Evolutionary conservation across 2,113 vertebrate species (phyloP).

Genomic region (Eretmochelys imbricata): DNA sequence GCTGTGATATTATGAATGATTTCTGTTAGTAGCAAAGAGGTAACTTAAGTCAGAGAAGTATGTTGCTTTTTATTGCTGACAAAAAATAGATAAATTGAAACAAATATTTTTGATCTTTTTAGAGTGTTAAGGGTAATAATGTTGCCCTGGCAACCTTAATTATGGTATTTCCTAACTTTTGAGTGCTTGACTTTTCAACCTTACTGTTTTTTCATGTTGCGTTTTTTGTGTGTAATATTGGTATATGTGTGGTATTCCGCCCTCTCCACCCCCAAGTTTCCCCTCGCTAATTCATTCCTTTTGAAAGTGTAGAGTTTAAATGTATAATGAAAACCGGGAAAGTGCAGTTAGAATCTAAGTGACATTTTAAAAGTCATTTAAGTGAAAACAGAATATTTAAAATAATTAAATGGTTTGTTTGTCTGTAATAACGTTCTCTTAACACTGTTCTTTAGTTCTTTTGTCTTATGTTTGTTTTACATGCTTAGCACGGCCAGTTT

Average conservation of each 20-base stretch:
- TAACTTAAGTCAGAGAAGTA: not conserved
- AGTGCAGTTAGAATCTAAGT: not conserved
- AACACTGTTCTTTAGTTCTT: constrained; percentile 72
- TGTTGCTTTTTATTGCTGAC: not conserved
- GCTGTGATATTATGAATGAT: not conserved
- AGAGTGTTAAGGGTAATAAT: not conserved
- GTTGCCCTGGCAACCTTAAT: not conserved
- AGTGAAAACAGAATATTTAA: constrained; percentile 11
- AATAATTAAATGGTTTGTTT: constrained; percentile 54
- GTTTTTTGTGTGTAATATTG: not conserved
- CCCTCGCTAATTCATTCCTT: not conserved
- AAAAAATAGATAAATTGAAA: not conserved
- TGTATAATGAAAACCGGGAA: too few relatives aligned
- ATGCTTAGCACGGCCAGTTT: constrained; percentile 83
- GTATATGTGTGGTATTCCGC: not conserved
- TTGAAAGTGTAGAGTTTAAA: not conserved
- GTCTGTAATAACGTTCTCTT: constrained; percentile 72
- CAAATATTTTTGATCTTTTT: rapidly evolving
- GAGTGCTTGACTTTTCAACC: not conserved
- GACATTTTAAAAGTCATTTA: constrained; percentile 20
- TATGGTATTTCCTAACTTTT: not conserved
- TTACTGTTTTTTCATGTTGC: not conserved
- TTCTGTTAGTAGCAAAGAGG: not conserved
- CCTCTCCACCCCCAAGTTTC: not conserved
- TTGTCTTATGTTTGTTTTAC: constrained; percentile 79